Conservation (phyloP, 2,888 invertebrate genomes). For the Pheosia tremula region DNA sequence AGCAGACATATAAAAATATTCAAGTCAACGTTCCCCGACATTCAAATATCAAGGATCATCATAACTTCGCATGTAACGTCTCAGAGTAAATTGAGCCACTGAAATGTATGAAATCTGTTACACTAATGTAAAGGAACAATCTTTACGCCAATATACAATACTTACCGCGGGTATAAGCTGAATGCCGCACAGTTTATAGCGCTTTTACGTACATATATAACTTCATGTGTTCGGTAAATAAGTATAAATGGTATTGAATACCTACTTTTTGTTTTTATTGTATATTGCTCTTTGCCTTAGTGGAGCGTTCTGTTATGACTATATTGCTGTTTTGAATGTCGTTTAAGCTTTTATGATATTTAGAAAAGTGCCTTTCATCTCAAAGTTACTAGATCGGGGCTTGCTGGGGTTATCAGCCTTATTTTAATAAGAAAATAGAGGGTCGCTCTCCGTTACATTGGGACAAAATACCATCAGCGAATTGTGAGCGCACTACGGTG, state of each 20-base stretch:
- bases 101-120: conserved; percentile 22
- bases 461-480: too few species aligned
- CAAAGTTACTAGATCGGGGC: too few species aligned
- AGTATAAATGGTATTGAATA: conserved; percentile 26
- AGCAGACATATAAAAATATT: conserved; percentile 17
- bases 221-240: conserved; percentile 24
- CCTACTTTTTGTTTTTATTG: conserved; percentile 13
- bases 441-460: too few species aligned
- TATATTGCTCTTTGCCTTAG: conserved; percentile 30
- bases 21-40: conserved; percentile 25
- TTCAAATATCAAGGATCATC: conserved; percentile 36
- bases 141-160: conserved; percentile 14
- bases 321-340: background rate
- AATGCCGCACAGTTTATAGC: background rate
- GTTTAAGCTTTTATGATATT: background rate
- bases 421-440: background rate
- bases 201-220: conserved; percentile 10
- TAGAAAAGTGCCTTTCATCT: too few species aligned
- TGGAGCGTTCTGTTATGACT: conserved; percentile 26
- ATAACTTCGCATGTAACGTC: conserved; percentile 27
- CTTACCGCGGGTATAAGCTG: conserved; percentile 20
- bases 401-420: background rate
- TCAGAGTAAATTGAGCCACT: conserved; percentile 34
- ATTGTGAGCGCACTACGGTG: too few species aligned
- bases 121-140: conserved; percentile 21